Evolutionary conservation across 2,113 vertebrate genomes (phyloP).

Genomic region (Melierax canorus): DNA sequence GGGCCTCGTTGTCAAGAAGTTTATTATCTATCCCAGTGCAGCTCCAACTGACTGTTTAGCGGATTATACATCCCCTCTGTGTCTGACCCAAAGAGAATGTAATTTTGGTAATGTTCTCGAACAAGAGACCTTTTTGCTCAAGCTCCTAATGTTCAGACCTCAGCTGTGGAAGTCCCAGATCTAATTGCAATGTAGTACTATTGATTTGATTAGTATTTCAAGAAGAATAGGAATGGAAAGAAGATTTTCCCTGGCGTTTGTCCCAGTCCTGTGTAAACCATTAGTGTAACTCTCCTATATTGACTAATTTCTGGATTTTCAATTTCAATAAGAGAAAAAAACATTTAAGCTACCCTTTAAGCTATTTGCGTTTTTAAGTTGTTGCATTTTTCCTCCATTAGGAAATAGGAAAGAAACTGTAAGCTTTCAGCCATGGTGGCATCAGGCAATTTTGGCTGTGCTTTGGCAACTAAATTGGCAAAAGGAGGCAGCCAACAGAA

Average conservation of each 20-base stretch:
- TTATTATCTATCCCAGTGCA: neutral
- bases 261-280: neutral
- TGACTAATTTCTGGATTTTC: neutral
- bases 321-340: neutral
- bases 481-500: neutral
- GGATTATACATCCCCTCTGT: neutral
- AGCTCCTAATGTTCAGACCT: neutral
- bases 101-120: neutral
- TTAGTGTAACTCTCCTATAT: neutral
- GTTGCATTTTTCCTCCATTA: neutral
- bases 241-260: neutral
- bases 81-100: neutral
- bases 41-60: neutral
- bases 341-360: neutral
- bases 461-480: neutral
- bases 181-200: neutral
- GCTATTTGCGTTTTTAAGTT: neutral
- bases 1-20: neutral
- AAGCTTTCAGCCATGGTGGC: neutral
- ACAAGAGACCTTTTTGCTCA: neutral
- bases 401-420: neutral
- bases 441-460: neutral
- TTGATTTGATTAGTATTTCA: neutral
- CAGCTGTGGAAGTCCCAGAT: neutral
- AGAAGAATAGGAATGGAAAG: neutral